phyloP scores from a whole-genome alignment of 2,888 invertebrate species.

The Cerastis leucographa region DNA sequence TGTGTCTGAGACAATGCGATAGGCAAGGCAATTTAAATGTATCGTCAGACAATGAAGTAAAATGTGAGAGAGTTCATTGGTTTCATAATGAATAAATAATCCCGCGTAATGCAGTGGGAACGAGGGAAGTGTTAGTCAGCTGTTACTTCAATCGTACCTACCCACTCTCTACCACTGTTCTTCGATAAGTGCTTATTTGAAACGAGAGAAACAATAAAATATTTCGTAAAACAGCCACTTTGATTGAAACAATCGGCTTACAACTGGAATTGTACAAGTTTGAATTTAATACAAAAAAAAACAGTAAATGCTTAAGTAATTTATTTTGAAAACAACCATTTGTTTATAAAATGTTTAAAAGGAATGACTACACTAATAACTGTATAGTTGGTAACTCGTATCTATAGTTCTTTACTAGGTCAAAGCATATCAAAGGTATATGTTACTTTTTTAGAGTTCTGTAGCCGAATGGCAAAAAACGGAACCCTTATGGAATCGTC shows the following conservation, averaged over 20 bases:
- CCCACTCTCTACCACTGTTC: background rate
- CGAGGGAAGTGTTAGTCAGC: constrained; percentile 40
- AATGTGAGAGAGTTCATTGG: constrained; percentile 30
- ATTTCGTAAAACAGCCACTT: background rate
- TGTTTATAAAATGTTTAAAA: background rate
- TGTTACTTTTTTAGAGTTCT: too few relatives aligned
- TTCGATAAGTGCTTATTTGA: constrained; percentile 28
- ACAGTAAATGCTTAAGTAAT: background rate
- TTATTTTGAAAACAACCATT: background rate
- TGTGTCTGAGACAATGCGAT: background rate
- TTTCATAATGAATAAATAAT: constrained; percentile 58
- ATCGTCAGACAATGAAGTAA: constrained; percentile 3
- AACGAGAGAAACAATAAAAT: constrained; percentile 5
- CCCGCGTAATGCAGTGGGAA: constrained; percentile 49
- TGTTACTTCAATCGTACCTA: constrained; percentile 28
- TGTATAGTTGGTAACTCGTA: background rate
- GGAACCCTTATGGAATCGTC: too few relatives aligned
- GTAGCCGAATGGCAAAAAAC: too few relatives aligned
- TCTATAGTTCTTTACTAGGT: background rate
- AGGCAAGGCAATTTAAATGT: constrained; percentile 27
- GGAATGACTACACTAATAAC: background rate
- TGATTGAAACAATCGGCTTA: background rate
- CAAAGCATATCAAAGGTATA: background rate
- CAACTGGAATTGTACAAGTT: background rate
- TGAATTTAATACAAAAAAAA: background rate